Conservation (phyloP, 2,888 invertebrate genomes). For the Microctonus brassicae region DNA sequence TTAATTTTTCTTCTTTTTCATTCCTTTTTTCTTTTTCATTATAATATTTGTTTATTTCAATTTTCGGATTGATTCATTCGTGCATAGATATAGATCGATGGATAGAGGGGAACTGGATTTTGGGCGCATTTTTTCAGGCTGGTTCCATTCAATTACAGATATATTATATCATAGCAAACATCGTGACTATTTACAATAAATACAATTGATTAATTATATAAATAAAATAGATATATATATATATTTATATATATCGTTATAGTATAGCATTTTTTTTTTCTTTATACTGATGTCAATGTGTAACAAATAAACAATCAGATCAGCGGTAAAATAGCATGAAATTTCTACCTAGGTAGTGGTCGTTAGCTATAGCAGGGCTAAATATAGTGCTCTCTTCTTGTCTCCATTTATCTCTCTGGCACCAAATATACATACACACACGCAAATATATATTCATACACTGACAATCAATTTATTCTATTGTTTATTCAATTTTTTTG, state of each 20-base stretch:
- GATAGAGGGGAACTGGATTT: slow-evolving; percentile 17
- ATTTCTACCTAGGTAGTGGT: slow-evolving; percentile 65
- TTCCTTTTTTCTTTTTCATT: not conserved
- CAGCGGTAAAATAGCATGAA: slow-evolving; percentile 67
- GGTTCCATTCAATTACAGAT: slow-evolving; percentile 67
- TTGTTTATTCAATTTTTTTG: slow-evolving; percentile 25
- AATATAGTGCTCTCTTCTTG: slow-evolving; percentile 50
- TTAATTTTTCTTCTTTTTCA: not conserved
- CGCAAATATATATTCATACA: not conserved
- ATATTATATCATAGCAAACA: slow-evolving; percentile 69
- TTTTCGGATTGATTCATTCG: not conserved
- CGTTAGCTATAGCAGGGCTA: slow-evolving; percentile 64
- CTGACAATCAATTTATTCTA: slow-evolving; percentile 24
- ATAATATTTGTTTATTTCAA: not conserved
- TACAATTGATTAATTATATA: slow-evolving; percentile 67
- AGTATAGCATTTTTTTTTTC: slow-evolving; percentile 55
- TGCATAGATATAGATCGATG: not conserved
- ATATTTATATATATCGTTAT: slow-evolving; percentile 64
- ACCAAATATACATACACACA: slow-evolving; percentile 14
- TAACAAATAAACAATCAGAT: slow-evolving; percentile 69
- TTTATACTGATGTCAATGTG: slow-evolving; percentile 65
- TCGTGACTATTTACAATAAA: slow-evolving; percentile 69
- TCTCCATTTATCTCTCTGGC: slow-evolving; percentile 28
- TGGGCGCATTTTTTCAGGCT: slow-evolving; percentile 50
- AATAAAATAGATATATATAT: too few relatives aligned